phyloP scores from a whole-genome alignment of 2,888 invertebrate genomes.

The Standfussiana lucernea region DNA sequence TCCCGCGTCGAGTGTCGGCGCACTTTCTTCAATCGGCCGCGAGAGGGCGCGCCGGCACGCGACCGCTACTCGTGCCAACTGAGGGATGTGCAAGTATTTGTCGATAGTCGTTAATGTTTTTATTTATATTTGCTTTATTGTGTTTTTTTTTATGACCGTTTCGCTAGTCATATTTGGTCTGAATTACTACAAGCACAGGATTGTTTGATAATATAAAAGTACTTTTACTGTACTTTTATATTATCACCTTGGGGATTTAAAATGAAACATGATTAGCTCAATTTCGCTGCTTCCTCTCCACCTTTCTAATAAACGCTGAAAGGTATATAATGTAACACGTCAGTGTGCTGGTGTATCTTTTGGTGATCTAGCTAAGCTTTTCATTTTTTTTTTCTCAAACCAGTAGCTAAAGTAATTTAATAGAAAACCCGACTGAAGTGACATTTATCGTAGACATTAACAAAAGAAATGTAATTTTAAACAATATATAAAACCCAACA shows the following conservation, averaged over 20 bases:
- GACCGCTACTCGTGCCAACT: conserved; percentile 84
- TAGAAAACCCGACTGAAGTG: not conserved
- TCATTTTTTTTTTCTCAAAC: not conserved
- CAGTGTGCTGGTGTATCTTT: not conserved
- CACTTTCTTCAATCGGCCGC: conserved; percentile 80
- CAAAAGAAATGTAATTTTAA: no score
- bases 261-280: not conserved
- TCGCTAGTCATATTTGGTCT: accelerated
- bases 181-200: not conserved
- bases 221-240: no score
- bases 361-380: not conserved
- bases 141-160: not conserved
- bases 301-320: not conserved
- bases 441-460: not conserved
- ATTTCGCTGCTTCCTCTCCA: not conserved
- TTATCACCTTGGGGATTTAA: no score
- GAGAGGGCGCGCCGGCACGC: conserved; percentile 86
- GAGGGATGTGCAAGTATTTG: conserved; percentile 65
- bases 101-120: conserved; percentile 42
- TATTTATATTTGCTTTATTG: not conserved
- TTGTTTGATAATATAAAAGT: not conserved
- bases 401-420: not conserved
- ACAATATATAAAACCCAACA: not conserved
- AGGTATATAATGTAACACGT: not conserved
- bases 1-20: conserved; percentile 66